These are phyloP conservation scores for Pleuronectes platessa DNA, from an alignment of 2,113 vertebrate genomes.

Conservation along the genomic window DNA sequence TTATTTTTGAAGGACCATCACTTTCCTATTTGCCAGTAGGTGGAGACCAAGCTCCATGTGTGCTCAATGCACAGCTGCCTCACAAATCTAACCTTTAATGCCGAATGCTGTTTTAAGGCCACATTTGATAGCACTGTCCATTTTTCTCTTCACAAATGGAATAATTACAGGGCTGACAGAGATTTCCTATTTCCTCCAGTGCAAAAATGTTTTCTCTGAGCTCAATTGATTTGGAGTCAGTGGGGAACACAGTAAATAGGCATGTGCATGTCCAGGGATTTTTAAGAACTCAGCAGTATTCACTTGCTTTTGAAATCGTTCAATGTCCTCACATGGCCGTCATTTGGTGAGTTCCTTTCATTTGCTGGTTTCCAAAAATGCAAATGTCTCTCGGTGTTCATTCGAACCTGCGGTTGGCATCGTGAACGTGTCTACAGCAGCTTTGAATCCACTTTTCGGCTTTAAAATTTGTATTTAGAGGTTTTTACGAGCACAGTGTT, in stretches of 20 bases:
- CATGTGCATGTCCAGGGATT: slow-evolving; percentile 32
- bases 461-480: slow-evolving; percentile 23
- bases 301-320: slow-evolving; percentile 14
- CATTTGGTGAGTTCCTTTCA: slow-evolving; percentile 12
- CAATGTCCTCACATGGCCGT: slow-evolving; percentile 26
- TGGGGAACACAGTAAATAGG: slow-evolving; percentile 43
- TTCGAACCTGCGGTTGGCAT: background rate
- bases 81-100: slow-evolving; percentile 64
- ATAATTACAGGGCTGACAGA: slow-evolving; percentile 59
- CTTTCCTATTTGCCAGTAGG: slow-evolving; percentile 80
- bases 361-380: slow-evolving; percentile 1
- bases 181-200: slow-evolving; percentile 26
- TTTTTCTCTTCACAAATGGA: slow-evolving; percentile 63
- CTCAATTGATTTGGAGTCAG: slow-evolving; percentile 51
- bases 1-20: slow-evolving; percentile 15
- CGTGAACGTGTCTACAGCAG: slow-evolving; percentile 14
- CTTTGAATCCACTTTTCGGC: slow-evolving; percentile 16
- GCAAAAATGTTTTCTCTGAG: slow-evolving; percentile 31
- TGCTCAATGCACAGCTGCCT: slow-evolving; percentile 28
- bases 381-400: background rate
- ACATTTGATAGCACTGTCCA: slow-evolving; percentile 62
- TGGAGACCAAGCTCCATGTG: slow-evolving; percentile 81
- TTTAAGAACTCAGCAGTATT: slow-evolving; percentile 11
- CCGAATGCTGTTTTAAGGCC: slow-evolving; percentile 48
- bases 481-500: slow-evolving; percentile 8